Conservation (phyloP, 2,113 vertebrate species). For the Phainopepla nitens region DNA sequence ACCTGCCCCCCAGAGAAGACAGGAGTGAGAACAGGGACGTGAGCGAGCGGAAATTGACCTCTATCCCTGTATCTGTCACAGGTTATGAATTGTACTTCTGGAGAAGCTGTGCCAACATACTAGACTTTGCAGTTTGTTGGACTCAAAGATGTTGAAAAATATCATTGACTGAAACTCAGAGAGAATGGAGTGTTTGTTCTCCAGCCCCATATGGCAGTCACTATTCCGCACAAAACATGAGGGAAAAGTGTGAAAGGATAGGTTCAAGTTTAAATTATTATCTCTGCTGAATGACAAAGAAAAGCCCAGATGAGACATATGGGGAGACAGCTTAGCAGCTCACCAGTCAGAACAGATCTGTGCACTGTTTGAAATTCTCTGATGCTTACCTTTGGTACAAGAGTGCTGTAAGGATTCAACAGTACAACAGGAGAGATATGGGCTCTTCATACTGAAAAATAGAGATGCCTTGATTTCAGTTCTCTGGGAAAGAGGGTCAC, state of each 20-base stretch:
- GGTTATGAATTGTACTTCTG: neutral
- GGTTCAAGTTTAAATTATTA: neutral
- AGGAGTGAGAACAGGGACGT: neutral
- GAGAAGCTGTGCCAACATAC: neutral
- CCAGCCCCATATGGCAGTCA: neutral
- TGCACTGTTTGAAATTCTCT: neutral
- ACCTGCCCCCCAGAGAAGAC: neutral
- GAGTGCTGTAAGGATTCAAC: neutral
- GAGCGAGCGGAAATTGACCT: neutral
- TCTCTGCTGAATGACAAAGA: neutral
- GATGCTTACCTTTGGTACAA: neutral
- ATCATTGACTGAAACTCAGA: neutral
- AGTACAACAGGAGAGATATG: neutral
- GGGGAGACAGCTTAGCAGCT: neutral
- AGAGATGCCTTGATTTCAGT: neutral
- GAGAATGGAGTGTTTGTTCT: neutral
- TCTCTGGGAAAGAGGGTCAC: slow-evolving; percentile 12
- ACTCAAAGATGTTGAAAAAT: neutral
- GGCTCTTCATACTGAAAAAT: neutral
- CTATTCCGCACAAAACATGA: neutral
- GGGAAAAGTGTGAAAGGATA: neutral
- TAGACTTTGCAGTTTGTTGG: neutral
- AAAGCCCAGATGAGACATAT: neutral
- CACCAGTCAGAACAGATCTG: neutral
- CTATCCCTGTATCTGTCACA: neutral